A percentile compares a stretch with the other conserved stretches of the same genome.
Evolutionary conservation across 1,140 invertebrate species (phyloP).

Genomic region (Ceratoteleas bidentatus): DNA sequence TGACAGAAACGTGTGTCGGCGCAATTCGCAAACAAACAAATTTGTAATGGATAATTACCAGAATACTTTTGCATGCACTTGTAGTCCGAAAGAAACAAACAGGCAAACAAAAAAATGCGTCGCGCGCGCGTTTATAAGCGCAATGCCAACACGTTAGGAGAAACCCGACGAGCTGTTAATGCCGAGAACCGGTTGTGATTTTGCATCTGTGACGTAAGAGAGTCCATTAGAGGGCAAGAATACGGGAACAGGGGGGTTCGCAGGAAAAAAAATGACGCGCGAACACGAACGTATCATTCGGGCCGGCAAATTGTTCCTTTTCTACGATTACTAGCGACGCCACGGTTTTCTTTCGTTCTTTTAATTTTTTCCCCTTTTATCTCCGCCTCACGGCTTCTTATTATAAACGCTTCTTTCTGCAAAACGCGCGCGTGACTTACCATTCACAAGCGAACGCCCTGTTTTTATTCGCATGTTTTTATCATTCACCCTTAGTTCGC

Average conservation of each 20-base stretch:
- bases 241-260: slow-evolving; percentile 35
- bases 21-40: too few relatives aligned
- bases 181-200: slow-evolving; percentile 73
- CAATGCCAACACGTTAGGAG: slow-evolving; percentile 22
- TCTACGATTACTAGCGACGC: slow-evolving; percentile 40
- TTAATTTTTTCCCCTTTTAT: slow-evolving; percentile 13
- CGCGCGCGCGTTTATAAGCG: slow-evolving; percentile 18
- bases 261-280: slow-evolving; percentile 36
- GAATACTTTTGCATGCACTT: background rate
- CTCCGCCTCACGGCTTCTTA: slow-evolving; percentile 25
- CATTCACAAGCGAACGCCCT: slow-evolving; percentile 26
- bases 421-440: slow-evolving; percentile 44
- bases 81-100: background rate
- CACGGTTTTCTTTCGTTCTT: slow-evolving; percentile 25
- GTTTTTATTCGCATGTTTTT: slow-evolving; percentile 20
- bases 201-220: slow-evolving; percentile 77
- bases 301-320: slow-evolving; percentile 38
- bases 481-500: slow-evolving; percentile 6
- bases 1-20: too few relatives aligned
- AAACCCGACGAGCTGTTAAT: slow-evolving; percentile 30
- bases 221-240: slow-evolving; percentile 66
- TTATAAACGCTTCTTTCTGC: slow-evolving; percentile 36
- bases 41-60: too few relatives aligned
- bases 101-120: background rate
- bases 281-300: slow-evolving; percentile 52